Evolutionary conservation across 2,113 vertebrate genomes (phyloP).

Genomic region (Thunnus thynnus): DNA sequence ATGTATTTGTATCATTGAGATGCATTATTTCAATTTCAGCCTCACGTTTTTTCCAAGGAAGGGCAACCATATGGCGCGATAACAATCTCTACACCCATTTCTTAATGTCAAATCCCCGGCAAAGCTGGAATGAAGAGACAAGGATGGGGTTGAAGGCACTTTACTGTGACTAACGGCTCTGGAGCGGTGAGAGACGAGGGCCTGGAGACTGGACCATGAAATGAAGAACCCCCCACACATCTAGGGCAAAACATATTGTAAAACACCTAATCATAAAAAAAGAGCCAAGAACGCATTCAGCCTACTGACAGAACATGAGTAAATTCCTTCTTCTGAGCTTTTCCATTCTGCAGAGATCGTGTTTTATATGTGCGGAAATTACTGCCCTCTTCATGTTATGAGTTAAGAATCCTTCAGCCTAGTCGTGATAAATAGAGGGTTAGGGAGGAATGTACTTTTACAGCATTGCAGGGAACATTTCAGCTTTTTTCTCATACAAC

Average conservation of each 20-base stretch:
- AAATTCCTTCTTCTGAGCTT: slow-evolving; percentile 39
- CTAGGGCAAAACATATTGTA: slow-evolving; percentile 36
- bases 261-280: slow-evolving; percentile 24
- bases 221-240: slow-evolving; percentile 54
- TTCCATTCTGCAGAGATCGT: slow-evolving; percentile 56
- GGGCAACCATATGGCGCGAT: slow-evolving; percentile 68
- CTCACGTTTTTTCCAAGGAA: slow-evolving; percentile 34
- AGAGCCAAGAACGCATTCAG: slow-evolving; percentile 27
- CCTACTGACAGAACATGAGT: slow-evolving; percentile 24
- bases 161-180: slow-evolving; percentile 68
- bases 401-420: slow-evolving; percentile 32
- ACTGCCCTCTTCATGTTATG: slow-evolving; percentile 30
- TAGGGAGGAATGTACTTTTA: slow-evolving; percentile 60
- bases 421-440: neutral
- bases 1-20: neutral
- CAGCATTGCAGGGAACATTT: slow-evolving; percentile 52
- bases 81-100: slow-evolving; percentile 83
- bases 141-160: slow-evolving; percentile 76
- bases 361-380: slow-evolving; percentile 60
- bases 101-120: slow-evolving; percentile 73
- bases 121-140: slow-evolving; percentile 71
- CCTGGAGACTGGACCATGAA: slow-evolving; percentile 43
- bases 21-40: slow-evolving; percentile 37
- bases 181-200: slow-evolving; percentile 21
- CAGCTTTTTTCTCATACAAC: slow-evolving; percentile 43